These are phyloP conservation scores for Euplagia quadripunctaria DNA, from an alignment of 2,888 invertebrate species.

Conservation along the genomic window DNA sequence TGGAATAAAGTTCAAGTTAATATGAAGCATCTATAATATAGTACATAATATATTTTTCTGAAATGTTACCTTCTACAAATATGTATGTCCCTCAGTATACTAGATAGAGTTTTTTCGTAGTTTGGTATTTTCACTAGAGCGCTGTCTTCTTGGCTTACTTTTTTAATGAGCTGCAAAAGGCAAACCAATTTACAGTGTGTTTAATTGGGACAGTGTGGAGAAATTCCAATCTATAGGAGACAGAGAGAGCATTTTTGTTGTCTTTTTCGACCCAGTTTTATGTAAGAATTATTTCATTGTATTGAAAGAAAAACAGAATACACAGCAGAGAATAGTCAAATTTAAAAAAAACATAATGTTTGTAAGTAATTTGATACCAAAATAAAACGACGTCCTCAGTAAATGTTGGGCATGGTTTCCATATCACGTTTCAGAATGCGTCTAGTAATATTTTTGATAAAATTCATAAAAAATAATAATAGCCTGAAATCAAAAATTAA, in stretches of 20 bases:
- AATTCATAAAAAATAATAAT: no score
- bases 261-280: background rate
- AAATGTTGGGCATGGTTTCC: no score
- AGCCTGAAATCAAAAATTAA: no score
- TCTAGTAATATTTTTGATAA: no score
- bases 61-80: constrained; percentile 91
- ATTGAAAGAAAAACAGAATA: no score
- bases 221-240: background rate
- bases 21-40: background rate
- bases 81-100: constrained; percentile 93
- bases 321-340: no score
- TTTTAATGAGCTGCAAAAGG: constrained; percentile 91
- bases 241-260: no score
- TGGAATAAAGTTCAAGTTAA: no score
- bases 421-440: no score
- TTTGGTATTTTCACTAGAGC: constrained; percentile 92
- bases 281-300: background rate
- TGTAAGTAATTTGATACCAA: no score
- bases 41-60: constrained; percentile 45
- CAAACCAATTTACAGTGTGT: background rate
- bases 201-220: background rate
- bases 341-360: no score
- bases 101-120: constrained; percentile 94
- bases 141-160: constrained; percentile 92
- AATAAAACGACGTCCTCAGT: no score